phyloP scores from a whole-genome alignment of 2,113 vertebrate species.

The Alces alces region DNA sequence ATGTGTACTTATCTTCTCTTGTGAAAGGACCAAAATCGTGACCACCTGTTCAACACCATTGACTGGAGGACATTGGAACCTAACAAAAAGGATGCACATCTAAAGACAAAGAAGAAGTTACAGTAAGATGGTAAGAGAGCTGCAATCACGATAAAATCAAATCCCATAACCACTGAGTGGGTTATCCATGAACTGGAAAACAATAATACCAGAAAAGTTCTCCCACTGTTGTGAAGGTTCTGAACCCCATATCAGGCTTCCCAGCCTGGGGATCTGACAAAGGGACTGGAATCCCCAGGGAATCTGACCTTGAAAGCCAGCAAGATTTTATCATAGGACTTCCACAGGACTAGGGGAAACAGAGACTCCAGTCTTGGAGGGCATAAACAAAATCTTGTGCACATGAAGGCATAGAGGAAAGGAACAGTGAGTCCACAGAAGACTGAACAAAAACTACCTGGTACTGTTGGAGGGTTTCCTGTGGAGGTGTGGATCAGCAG shows the following conservation, averaged over 20 bases:
- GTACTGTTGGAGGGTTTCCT: not conserved
- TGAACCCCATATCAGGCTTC: not conserved
- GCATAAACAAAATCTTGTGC: not conserved
- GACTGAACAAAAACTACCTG: not conserved
- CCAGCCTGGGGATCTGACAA: not conserved
- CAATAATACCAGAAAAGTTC: not conserved
- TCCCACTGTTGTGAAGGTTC: not conserved
- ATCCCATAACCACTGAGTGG: not conserved
- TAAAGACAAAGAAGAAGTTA: not conserved
- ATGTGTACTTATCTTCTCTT: not conserved
- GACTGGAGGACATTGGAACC: not conserved
- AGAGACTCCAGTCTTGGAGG: not conserved
- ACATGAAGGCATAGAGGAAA: not conserved
- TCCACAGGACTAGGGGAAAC: not conserved
- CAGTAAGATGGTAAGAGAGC: not conserved
- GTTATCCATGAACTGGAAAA: not conserved
- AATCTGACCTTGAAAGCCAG: not conserved
- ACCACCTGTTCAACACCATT: not conserved
- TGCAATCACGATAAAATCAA: not conserved
- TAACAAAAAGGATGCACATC: not conserved
- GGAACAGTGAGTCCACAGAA: not conserved
- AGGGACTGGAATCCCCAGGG: not conserved
- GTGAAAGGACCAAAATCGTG: not conserved
- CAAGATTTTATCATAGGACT: not conserved
- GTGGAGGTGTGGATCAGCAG: not conserved